Conservation (phyloP, 1,140 invertebrate genomes). For the Dryas iulia region DNA sequence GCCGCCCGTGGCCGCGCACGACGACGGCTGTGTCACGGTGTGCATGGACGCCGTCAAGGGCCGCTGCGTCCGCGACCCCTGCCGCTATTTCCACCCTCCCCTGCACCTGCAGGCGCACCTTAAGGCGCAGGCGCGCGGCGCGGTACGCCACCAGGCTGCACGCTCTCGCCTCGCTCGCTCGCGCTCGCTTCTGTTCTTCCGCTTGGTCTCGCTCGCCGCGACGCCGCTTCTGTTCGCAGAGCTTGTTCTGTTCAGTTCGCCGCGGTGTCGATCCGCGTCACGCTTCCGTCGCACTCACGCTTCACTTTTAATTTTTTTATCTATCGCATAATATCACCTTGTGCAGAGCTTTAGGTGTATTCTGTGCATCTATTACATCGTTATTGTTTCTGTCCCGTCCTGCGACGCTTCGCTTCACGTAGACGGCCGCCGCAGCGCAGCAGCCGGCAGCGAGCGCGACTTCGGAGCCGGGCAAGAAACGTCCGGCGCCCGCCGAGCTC, state of each 20-base stretch:
- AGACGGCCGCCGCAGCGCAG: conserved; percentile 75
- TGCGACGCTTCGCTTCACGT: conserved; percentile 80
- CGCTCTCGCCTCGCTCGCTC: conserved; percentile 75
- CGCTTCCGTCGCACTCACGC: conserved; percentile 80
- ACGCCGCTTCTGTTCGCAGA: conserved; percentile 76
- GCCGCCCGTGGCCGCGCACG: conserved; percentile 94
- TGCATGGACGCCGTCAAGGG: conserved; percentile 99
- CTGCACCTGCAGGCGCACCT: conserved; percentile 99
- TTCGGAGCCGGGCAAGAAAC: conserved; percentile 74
- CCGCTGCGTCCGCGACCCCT: conserved; percentile 96
- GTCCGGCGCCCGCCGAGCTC: conserved; percentile 73
- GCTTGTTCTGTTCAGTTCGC: conserved; percentile 75
- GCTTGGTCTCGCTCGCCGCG: conserved; percentile 75
- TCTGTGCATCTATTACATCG: conserved; percentile 80
- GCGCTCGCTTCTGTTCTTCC: conserved; percentile 76
- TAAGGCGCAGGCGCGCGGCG: conserved; percentile 97
- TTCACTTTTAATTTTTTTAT: conserved; percentile 78
- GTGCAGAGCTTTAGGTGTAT: conserved; percentile 79
- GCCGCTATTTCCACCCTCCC: conserved; percentile 98
- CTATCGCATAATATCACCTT: conserved; percentile 78
- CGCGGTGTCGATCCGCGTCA: conserved; percentile 64
- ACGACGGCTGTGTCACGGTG: conserved; percentile 98
- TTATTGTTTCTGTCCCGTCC: conserved; percentile 80
- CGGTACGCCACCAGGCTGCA: conserved; percentile 90
- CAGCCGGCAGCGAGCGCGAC: conserved; percentile 70